Conservation (phyloP, 2,113 vertebrate genomes). For the Psilopogon haemacephalus region DNA sequence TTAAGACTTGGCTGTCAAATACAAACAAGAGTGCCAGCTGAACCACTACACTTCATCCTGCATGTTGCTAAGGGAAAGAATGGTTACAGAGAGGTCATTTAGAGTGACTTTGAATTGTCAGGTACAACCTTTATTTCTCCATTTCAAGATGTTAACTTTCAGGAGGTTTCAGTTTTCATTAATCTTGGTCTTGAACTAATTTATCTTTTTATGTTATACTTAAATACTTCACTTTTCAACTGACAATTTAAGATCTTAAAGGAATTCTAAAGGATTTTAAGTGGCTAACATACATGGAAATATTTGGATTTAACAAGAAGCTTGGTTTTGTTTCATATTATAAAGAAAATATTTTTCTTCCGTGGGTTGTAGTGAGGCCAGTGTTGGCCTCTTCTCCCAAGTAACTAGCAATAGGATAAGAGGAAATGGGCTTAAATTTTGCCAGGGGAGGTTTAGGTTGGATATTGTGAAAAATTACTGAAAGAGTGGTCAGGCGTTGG, state of each 20-base stretch:
- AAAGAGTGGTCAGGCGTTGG: no score
- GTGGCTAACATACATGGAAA: neutral
- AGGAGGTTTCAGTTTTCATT: neutral
- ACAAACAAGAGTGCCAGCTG: neutral
- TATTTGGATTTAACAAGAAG: neutral
- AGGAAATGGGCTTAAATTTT: no score
- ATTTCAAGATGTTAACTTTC: neutral
- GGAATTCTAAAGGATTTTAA: neutral
- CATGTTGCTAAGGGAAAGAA: neutral
- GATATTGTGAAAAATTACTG: no score
- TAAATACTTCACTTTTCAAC: neutral
- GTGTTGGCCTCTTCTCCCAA: no score
- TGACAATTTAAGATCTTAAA: neutral
- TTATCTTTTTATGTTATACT: neutral
- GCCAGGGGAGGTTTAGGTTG: no score
- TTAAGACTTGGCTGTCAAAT: neutral
- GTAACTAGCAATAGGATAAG: no score
- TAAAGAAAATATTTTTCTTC: neutral
- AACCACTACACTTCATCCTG: neutral
- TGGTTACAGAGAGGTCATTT: neutral
- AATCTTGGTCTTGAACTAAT: neutral
- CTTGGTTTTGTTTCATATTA: neutral
- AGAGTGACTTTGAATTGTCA: neutral
- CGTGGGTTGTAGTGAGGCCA: no score
- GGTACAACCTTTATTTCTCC: neutral